Percentiles rank a stretch among this genome's conserved stretches.
These are phyloP conservation scores for Vanessa tameamea DNA, from an alignment of 1,140 invertebrate species.

Conservation along the genomic window DNA sequence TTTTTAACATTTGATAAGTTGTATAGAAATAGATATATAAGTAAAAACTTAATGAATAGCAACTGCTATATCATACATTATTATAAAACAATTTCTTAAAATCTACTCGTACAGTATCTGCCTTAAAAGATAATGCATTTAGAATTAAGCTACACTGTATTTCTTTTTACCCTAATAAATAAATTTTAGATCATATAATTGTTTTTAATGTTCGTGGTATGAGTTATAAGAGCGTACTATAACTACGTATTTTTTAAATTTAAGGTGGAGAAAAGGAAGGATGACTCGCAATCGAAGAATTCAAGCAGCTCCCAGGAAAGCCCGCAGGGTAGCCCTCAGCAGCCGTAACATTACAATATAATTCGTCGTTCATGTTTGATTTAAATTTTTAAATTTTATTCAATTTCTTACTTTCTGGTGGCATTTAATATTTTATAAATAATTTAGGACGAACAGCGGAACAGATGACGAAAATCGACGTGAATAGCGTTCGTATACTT, in stretches of 20 bases:
- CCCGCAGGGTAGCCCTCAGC: slow-evolving; percentile 56
- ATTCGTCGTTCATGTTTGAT: slow-evolving; percentile 24
- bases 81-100: no score
- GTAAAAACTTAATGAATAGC: no score
- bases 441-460: slow-evolving; percentile 20
- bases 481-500: slow-evolving; percentile 20
- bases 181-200: no score
- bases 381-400: slow-evolving; percentile 25
- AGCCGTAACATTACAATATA: slow-evolving; percentile 29
- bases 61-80: no score
- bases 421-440: slow-evolving; percentile 13
- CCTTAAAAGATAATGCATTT: no score
- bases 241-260: slow-evolving; percentile 20
- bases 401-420: background rate
- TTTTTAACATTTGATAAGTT: background rate
- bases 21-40: background rate
- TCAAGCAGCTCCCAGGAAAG: slow-evolving; percentile 65
- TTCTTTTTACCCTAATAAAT: no score
- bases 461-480: background rate
- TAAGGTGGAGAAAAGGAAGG: slow-evolving; percentile 70
- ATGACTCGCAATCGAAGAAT: slow-evolving; percentile 60
- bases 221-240: no score
- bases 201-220: no score
- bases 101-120: no score
- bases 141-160: no score